Percentiles rank a stretch among this genome's conserved stretches.
Conservation (phyloP, 2,888 invertebrate genomes). For the Tipula vernalis region DNA sequence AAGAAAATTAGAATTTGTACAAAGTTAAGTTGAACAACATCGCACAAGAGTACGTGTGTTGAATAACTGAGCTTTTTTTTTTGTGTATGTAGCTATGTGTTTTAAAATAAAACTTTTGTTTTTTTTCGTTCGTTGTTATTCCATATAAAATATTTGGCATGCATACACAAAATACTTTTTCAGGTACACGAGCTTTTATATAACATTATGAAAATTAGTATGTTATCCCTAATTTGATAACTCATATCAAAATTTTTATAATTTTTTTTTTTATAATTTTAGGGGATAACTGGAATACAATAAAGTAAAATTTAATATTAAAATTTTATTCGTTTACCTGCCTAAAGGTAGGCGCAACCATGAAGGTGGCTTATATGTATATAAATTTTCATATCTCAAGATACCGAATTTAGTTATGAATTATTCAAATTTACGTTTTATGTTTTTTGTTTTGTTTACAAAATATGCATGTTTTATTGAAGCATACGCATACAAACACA, state of each 20-base stretch:
- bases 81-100: background rate
- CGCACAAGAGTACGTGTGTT: background rate
- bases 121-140: background rate
- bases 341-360: background rate
- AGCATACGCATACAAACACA: background rate
- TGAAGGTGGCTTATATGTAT: background rate
- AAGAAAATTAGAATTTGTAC: background rate
- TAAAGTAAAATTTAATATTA: background rate
- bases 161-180: background rate
- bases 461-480: background rate
- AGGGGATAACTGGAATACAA: background rate
- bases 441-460: background rate
- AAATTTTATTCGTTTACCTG: background rate
- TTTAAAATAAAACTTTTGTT: background rate
- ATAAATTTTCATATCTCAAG: background rate
- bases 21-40: background rate
- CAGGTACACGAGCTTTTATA: background rate
- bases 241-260: background rate
- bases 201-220: background rate
- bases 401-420: background rate
- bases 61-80: background rate
- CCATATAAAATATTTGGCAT: background rate
- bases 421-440: background rate
- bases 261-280: background rate
- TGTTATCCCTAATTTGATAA: background rate